phyloP scores from a whole-genome alignment of 1,140 invertebrate genomes.

The Drepana arcuata region DNA sequence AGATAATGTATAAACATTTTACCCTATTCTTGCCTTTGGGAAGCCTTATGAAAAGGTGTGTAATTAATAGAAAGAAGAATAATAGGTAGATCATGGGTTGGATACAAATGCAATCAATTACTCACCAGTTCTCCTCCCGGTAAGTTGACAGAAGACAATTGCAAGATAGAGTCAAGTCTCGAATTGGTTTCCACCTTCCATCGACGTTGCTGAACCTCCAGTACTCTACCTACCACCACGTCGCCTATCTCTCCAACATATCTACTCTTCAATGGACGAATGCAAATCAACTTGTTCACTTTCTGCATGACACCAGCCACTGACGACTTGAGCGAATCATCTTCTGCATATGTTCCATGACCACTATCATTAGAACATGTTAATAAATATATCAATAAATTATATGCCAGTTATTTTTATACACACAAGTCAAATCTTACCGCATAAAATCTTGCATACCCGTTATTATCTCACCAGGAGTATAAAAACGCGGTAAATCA shows the following conservation, averaged over 20 bases:
- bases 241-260: slow-evolving; percentile 97
- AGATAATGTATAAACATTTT: slow-evolving; percentile 16
- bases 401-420: no score
- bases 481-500: slow-evolving; percentile 80
- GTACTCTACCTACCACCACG: slow-evolving; percentile 94
- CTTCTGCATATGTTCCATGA: slow-evolving; percentile 94
- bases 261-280: slow-evolving; percentile 90
- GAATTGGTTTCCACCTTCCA: slow-evolving; percentile 98
- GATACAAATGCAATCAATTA: no score
- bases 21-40: no score
- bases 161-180: slow-evolving; percentile 88
- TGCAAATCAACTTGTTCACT: slow-evolving; percentile 95
- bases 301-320: slow-evolving; percentile 94
- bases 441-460: slow-evolving; percentile 88
- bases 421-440: no score
- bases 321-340: slow-evolving; percentile 88
- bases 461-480: slow-evolving; percentile 89
- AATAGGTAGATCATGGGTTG: no score
- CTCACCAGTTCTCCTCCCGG: slow-evolving; percentile 96
- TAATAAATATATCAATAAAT: no score
- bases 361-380: slow-evolving; percentile 82
- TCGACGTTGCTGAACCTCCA: slow-evolving; percentile 90
- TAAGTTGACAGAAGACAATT: slow-evolving; percentile 95
- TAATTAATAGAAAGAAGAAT: no score
- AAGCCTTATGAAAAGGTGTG: no score